Evolutionary conservation across 2,797 vertebrate species (phyloP), one percentile per base, ranked within the genome.

Genomic region (Tolypeutes matacus): DNA sequence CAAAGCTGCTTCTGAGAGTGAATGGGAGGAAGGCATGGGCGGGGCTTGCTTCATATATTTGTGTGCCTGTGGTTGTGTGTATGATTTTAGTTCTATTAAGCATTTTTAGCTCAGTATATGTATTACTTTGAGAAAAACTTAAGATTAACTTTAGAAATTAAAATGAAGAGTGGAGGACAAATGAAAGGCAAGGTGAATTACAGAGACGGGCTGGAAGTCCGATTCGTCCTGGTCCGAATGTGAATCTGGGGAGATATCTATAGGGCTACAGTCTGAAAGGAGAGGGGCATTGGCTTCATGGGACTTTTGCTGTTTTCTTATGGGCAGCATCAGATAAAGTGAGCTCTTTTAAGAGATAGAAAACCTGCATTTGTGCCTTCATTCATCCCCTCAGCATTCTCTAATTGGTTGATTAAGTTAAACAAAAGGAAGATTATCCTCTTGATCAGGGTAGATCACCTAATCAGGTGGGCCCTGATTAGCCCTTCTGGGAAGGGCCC

Each of bases 241-340:
- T 14, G 65, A 29, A 27, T 21, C 65, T 31, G 23, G 4, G 21
- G 21, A 51, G 23, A 9, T 11, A 18, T 36, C 62, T 36, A 0
- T 4, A 46, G 36, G 56, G 12, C 34, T 12, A 11, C 1, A 21
- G 14, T 27, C 70, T 51, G 17, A 15, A 46, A 87, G 18, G 18
- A 25, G 25, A 53, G 3, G 5, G 2, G 13, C 9, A 13, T 2
- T 0, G 25, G 39, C 27, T 27, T n/a, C 6, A 1, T 7, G 25
- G 42, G 53, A 25, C 27, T 49, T 31, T 29, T 31, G 82, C 51
- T 15, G 25, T 88, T 85, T 84, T 25, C 77, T 64, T 23, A 20
- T 13, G 23, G 20, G 17, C 23, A 87, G 20, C 2, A 11, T 4
- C 0, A 29, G 29, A 13, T 11, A 72, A 92, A 34, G 36, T 5